phyloP scores from a whole-genome alignment of 2,888 invertebrate species.

The Rhamnusium bicolor region DNA sequence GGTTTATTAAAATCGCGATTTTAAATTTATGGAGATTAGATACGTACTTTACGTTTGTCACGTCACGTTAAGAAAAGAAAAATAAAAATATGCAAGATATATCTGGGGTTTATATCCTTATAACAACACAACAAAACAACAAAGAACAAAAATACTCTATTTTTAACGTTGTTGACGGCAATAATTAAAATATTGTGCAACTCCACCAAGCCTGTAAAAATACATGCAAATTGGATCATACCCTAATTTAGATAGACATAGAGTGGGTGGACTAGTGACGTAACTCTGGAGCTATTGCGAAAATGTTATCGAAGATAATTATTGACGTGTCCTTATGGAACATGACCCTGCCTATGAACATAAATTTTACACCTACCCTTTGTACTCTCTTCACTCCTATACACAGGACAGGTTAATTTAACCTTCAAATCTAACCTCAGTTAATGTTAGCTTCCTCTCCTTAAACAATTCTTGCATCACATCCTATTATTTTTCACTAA shows the following conservation, averaged over 20 bases:
- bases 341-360: slow-evolving; percentile 8
- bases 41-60: neutral
- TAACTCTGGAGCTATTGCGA: neutral
- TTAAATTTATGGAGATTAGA: too few species aligned
- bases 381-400: neutral
- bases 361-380: slow-evolving; percentile 31
- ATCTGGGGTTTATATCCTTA: too few species aligned
- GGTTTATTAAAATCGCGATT: too few species aligned
- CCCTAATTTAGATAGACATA: slow-evolving; percentile 2
- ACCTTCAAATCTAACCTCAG: slow-evolving; percentile 29
- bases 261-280: neutral
- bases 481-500: slow-evolving; percentile 13
- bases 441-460: slow-evolving; percentile 23
- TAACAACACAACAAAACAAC: neutral
- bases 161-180: neutral
- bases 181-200: neutral
- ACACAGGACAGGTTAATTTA: slow-evolving; percentile 21
- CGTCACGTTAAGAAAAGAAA: neutral
- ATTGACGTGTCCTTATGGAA: slow-evolving; percentile 14
- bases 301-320: slow-evolving; percentile 2
- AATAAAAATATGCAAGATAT: neutral
- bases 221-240: slow-evolving; percentile 9
- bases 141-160: neutral
- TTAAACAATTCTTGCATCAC: slow-evolving; percentile 28
- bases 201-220: neutral